Percentiles rank a stretch among this genome's conserved stretches.
These are phyloP conservation scores for Nesidiocoris tenuis DNA, from an alignment of 2,888 invertebrate genomes.

Conservation along the genomic window DNA sequence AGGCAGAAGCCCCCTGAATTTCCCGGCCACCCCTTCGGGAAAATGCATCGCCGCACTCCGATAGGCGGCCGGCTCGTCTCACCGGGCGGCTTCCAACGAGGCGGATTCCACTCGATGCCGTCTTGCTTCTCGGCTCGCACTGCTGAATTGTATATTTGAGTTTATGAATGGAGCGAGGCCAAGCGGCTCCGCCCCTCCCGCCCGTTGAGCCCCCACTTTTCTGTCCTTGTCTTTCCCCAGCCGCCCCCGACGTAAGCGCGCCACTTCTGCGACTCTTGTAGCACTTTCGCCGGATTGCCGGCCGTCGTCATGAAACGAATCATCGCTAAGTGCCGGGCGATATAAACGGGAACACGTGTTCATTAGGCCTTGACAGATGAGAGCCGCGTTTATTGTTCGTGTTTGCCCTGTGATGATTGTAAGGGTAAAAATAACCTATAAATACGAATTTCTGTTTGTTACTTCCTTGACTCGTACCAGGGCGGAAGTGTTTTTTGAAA, in stretches of 20 bases:
- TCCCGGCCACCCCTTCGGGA: too few relatives aligned
- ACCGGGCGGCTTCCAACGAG: neutral
- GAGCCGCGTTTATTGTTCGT: too few relatives aligned
- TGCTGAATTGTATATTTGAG: conserved; percentile 43
- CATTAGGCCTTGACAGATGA: too few relatives aligned
- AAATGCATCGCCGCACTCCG: too few relatives aligned
- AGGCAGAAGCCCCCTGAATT: too few relatives aligned
- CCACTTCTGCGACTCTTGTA: conserved; percentile 24
- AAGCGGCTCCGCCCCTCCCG: conserved; percentile 15
- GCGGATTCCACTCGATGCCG: neutral
- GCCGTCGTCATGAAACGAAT: conserved; percentile 16
- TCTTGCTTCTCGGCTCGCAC: neutral
- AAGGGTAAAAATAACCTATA: too few relatives aligned
- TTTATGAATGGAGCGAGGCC: conserved; percentile 37
- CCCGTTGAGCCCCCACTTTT: neutral
- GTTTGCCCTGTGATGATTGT: too few relatives aligned
- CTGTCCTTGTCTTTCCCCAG: neutral
- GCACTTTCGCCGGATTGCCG: conserved; percentile 29
- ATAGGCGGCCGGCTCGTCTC: neutral
- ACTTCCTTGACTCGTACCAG: too few relatives aligned
- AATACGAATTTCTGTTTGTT: too few relatives aligned
- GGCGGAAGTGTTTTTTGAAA: too few relatives aligned
- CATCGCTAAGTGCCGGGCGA: neutral
- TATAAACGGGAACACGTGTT: neutral
- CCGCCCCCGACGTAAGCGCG: neutral